Base-by-base conservation (phyloP, 2,113 vertebrate genomes). In the Nothobranchius kuhntae region DNA sequence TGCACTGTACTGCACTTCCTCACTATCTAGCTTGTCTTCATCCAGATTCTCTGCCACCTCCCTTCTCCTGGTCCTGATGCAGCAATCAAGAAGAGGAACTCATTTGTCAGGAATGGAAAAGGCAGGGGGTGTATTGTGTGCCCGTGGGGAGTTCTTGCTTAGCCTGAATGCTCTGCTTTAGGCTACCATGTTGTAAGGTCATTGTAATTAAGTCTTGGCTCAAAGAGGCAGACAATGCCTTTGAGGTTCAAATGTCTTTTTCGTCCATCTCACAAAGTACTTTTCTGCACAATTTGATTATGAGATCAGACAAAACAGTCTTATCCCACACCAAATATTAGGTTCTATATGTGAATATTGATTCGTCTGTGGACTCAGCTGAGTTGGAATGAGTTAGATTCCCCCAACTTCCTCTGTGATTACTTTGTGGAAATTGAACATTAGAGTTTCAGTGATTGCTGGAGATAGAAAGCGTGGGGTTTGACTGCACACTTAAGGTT, bases 181-280 rank as follows among this genome's bases (percentile, higher is more conserved):
- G 84, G 91, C 88, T 61, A 82, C 68, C 75, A 79, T 77, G 79
- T 66, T 89, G 82, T 84, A 89, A 89, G 89, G 87, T 92, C 90
- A 89, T 85, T 80, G 85, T 89, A 89, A 91, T 92, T 92, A 91
- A 89, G 83, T 80, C 75, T 81, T n/a, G 72, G 68, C 89, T 87
- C 83, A 63, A 73, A 80, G 83, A 75, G 72, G 75, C 72, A 35
- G 68, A 82, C 78, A 75, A 73, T 89, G 87, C 87, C 91, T 89
- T 79, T 88, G 82, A 90, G 92, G 79, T 89, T 88, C 87, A 84
- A 78, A 87, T 84, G 86, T 78, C 88, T 87, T 87, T 88, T 71
- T 76, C 73, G 15, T 68, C 69, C 77, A 82, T 75, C 83, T 84
- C 80, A 45, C 78, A 73, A 87, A 84, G 80, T 86, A 81, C 68